Evolutionary conservation across 2,797 vertebrate genomes (phyloP).

Genomic region (Petrocephalus schoutedeni): DNA sequence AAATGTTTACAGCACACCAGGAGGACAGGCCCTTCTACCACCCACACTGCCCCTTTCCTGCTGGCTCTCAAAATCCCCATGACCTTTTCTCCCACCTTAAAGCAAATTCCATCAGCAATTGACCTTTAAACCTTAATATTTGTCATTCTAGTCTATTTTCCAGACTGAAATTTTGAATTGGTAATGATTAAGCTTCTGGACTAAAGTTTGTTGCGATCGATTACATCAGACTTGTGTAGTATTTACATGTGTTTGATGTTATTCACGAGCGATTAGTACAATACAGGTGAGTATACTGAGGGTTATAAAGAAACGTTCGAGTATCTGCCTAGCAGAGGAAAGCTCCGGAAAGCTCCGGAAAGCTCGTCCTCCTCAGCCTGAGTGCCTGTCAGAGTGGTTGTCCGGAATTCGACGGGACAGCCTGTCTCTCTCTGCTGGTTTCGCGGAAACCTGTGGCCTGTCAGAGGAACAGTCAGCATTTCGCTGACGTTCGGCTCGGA

Average conservation of each 20-base stretch:
- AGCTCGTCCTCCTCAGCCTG: slow-evolving; percentile 60
- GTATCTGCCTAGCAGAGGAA: slow-evolving; percentile 55
- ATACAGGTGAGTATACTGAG: slow-evolving; percentile 35
- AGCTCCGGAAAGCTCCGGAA: slow-evolving; percentile 64
- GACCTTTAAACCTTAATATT: neutral
- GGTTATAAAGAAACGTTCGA: slow-evolving; percentile 59
- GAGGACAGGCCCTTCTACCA: neutral
- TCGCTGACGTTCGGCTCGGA: neutral
- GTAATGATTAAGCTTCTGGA: neutral
- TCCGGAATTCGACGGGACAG: slow-evolving; percentile 45
- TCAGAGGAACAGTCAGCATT: neutral
- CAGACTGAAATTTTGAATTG: neutral
- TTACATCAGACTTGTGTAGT: neutral
- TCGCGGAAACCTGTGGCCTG: neutral
- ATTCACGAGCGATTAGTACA: slow-evolving; percentile 66
- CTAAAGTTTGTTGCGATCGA: neutral
- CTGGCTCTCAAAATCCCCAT: neutral
- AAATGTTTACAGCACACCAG: neutral
- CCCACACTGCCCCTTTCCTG: neutral
- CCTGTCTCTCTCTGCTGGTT: neutral
- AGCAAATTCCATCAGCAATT: neutral
- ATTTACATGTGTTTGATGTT: neutral
- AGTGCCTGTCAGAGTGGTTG: slow-evolving; percentile 59
- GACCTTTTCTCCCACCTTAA: neutral
- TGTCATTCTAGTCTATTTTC: neutral